Percentiles rank a stretch among this genome's conserved stretches.
phyloP scores from a whole-genome alignment of 2,888 invertebrate species.

The Busseola fusca region DNA sequence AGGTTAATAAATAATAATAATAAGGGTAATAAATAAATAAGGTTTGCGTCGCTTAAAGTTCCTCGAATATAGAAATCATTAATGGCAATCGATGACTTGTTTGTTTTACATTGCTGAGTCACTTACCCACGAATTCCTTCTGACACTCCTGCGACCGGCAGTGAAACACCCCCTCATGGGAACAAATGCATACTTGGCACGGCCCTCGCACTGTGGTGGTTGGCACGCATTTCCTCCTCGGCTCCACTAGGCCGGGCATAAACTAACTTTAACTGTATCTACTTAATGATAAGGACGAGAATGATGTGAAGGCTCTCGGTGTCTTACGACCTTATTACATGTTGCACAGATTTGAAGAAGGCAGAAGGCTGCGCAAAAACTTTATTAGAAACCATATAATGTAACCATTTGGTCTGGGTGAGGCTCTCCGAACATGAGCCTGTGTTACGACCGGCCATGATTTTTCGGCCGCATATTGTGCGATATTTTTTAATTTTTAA shows the following conservation, averaged over 20 bases:
- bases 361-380: too few species aligned
- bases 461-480: too few species aligned
- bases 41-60: too few species aligned
- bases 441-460: too few species aligned
- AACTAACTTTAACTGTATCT: constrained; percentile 44
- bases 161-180: constrained; percentile 68
- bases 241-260: constrained; percentile 64
- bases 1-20: too few species aligned
- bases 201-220: constrained; percentile 66
- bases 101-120: constrained; percentile 8
- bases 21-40: too few species aligned
- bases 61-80: neutral
- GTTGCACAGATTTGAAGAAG: neutral
- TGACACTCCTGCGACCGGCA: constrained; percentile 65
- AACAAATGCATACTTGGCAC: constrained; percentile 73
- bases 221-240: constrained; percentile 68
- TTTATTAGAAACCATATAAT: too few species aligned
- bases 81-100: neutral
- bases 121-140: constrained; percentile 42
- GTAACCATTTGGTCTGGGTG: too few species aligned
- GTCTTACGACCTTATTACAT: neutral
- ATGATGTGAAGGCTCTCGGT: neutral
- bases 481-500: too few species aligned
- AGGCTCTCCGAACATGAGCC: too few species aligned
- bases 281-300: constrained; percentile 4